Percentiles rank a stretch among this genome's conserved stretches.
phyloP scores from a whole-genome alignment of 2,888 invertebrate genomes.

The Philereme vetulata region DNA sequence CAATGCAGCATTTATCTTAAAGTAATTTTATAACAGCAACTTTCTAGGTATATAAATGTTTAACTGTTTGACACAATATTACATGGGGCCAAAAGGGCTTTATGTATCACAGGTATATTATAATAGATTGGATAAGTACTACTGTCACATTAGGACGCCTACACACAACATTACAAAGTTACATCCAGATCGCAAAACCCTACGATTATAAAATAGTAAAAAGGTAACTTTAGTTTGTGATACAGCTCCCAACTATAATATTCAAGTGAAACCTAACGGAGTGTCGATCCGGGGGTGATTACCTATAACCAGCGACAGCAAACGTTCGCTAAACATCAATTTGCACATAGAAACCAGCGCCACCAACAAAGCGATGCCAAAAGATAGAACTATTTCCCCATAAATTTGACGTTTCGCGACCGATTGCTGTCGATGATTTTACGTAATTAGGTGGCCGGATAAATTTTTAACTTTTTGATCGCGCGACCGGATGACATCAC shows the following conservation, averaged over 20 bases:
- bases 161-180: conserved; percentile 22
- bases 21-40: conserved; percentile 25
- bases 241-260: conserved; percentile 24
- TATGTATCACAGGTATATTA: conserved; percentile 41
- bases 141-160: conserved; percentile 34
- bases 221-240: conserved; percentile 37
- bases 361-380: too few species aligned
- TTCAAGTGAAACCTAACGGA: conserved; percentile 18
- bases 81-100: conserved; percentile 39
- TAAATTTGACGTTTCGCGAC: too few species aligned
- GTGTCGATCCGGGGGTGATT: not conserved
- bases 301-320: too few species aligned
- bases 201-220: conserved; percentile 30
- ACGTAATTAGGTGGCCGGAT: too few species aligned
- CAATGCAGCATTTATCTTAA: conserved; percentile 15
- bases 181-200: conserved; percentile 24
- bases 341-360: too few species aligned
- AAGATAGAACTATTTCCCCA: too few species aligned
- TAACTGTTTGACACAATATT: conserved; percentile 40
- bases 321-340: too few species aligned
- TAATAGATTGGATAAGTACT: conserved; percentile 35
- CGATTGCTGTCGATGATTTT: too few species aligned
- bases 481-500: too few species aligned
- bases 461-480: too few species aligned
- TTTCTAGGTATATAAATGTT: conserved; percentile 29